Evolutionary conservation across 2,888 invertebrate species (phyloP).

Genomic region (Andrena chrysosceles): DNA sequence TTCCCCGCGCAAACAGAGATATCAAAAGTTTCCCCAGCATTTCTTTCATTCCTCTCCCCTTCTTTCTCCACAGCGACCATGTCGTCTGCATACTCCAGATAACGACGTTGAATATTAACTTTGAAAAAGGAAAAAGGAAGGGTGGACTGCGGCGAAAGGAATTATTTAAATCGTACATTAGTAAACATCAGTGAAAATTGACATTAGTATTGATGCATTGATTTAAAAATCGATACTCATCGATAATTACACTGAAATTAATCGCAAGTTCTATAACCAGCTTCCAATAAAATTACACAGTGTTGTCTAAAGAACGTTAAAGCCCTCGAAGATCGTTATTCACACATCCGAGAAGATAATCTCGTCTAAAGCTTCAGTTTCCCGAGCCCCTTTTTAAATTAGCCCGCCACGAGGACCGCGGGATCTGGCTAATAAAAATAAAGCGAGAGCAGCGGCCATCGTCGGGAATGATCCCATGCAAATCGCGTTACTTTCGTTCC

Average conservation of each 20-base stretch:
- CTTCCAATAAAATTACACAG: no score
- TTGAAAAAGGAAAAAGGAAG: background rate
- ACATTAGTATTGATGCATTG: no score
- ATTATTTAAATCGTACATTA: background rate
- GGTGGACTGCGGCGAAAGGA: background rate
- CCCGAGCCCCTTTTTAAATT: background rate
- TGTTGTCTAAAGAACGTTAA: no score
- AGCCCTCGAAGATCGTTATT: background rate
- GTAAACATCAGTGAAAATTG: background rate
- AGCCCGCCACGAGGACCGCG: slow-evolving; percentile 1
- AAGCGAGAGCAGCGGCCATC: slow-evolving; percentile 29
- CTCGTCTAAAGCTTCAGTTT: background rate
- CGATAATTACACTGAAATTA: no score
- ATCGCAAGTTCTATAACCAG: no score
- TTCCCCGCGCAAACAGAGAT: background rate
- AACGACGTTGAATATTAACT: slow-evolving; percentile 1
- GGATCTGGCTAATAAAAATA: slow-evolving; percentile 15
- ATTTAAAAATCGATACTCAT: no score
- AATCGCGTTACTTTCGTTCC: slow-evolving; percentile 62
- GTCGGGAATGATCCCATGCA: slow-evolving; percentile 57
- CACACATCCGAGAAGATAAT: background rate
- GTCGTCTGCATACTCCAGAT: background rate
- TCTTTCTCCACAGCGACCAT: background rate
- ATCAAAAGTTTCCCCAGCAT: background rate
- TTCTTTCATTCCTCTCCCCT: background rate